Evolutionary conservation across 2,888 invertebrate species (phyloP).

Genomic region (Phymatocera aterrima): DNA sequence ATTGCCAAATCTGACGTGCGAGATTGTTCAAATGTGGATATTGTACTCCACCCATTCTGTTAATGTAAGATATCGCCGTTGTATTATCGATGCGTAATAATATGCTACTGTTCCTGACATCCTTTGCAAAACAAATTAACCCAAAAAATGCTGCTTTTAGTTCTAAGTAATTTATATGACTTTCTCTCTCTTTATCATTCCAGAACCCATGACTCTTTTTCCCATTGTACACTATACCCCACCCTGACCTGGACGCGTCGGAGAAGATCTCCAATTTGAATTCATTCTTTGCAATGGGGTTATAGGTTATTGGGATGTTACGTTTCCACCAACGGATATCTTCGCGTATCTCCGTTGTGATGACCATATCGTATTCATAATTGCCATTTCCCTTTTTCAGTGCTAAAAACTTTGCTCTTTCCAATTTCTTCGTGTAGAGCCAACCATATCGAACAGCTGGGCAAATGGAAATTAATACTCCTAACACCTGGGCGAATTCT

Average conservation of each 20-base stretch:
- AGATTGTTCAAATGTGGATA: conserved; percentile 46
- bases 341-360: not conserved
- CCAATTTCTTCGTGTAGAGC: not conserved
- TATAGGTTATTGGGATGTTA: not conserved
- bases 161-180: conserved; percentile 8
- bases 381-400: not conserved
- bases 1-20: conserved; percentile 53
- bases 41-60: conserved; percentile 50
- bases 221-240: not conserved
- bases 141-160: not conserved
- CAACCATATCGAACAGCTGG: not conserved
- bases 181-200: not conserved
- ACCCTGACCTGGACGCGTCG: not conserved
- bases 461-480: not conserved
- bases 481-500: not conserved
- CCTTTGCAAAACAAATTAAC: conserved; percentile 44
- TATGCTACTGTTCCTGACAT: conserved; percentile 43
- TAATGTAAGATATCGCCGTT: conserved; percentile 53
- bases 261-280: not conserved
- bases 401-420: not conserved
- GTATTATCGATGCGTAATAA: conserved; percentile 50
- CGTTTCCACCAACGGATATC: not conserved
- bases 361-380: not conserved
- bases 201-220: not conserved
- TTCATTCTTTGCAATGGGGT: not conserved